phyloP scores from a whole-genome alignment of 2,113 vertebrate species.

The Oreochromis tanganicae region DNA sequence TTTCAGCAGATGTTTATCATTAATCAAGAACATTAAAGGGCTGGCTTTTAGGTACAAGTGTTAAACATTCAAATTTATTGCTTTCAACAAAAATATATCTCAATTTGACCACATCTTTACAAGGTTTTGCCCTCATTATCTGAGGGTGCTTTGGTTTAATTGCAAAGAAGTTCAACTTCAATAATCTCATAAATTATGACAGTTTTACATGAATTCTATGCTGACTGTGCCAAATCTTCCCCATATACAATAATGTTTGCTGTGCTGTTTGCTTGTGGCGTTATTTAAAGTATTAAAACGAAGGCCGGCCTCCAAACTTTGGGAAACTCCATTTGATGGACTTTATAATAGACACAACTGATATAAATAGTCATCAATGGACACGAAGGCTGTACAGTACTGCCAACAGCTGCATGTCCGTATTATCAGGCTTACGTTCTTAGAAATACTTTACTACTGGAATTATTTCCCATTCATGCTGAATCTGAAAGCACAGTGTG shows the following conservation, averaged over 20 bases:
- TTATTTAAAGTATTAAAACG: neutral
- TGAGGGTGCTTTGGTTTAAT: neutral
- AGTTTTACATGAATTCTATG: neutral
- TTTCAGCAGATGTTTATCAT: neutral
- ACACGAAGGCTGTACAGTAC: neutral
- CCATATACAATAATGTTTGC: neutral
- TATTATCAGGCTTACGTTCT: neutral
- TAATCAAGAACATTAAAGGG: neutral
- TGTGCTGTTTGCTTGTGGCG: neutral
- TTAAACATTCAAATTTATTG: neutral
- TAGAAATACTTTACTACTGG: neutral
- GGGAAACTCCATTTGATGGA: neutral
- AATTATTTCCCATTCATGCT: neutral
- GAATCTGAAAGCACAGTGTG: neutral
- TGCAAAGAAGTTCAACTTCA: neutral
- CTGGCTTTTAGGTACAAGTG: neutral
- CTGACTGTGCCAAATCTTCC: neutral
- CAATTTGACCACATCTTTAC: neutral
- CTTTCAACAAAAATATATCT: neutral
- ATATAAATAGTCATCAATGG: neutral
- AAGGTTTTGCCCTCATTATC: neutral
- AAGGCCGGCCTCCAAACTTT: neutral
- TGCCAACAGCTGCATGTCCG: neutral
- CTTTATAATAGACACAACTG: neutral
- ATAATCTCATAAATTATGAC: neutral